Conservation (phyloP, 2,113 vertebrate species). For the Candoia aspera region DNA sequence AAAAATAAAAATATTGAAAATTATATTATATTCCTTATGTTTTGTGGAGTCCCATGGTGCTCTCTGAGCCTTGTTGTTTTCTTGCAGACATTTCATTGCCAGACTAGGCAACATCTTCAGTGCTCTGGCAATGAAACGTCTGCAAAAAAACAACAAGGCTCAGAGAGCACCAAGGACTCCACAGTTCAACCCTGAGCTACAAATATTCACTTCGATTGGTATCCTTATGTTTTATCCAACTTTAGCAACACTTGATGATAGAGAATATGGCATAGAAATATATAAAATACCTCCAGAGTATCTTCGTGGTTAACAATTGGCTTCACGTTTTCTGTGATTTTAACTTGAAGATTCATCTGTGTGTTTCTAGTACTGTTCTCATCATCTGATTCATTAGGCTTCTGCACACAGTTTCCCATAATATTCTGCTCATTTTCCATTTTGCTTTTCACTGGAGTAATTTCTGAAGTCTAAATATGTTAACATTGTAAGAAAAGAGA, state of each 20-base stretch:
- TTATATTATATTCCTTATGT: not conserved
- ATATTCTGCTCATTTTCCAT: slow-evolving; percentile 77
- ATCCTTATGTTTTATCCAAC: not conserved
- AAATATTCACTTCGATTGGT: too few relatives aligned
- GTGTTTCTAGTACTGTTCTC: slow-evolving; percentile 75
- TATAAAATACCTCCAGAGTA: slow-evolving; percentile 82
- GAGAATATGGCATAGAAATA: not conserved
- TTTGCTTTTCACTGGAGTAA: slow-evolving; percentile 75
- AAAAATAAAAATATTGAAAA: not conserved
- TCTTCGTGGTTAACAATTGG: slow-evolving; percentile 83
- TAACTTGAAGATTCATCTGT: slow-evolving; percentile 73
- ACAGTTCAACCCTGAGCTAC: too few relatives aligned
- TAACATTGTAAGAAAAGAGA: not conserved
- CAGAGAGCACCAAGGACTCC: too few relatives aligned
- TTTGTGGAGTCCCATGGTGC: too few relatives aligned
- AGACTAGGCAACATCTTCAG: too few relatives aligned
- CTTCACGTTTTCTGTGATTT: slow-evolving; percentile 77
- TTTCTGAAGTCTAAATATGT: slow-evolving; percentile 83
- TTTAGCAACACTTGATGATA: not conserved
- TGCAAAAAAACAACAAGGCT: too few relatives aligned
- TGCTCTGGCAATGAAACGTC: too few relatives aligned
- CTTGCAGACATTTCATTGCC: too few relatives aligned
- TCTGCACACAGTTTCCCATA: slow-evolving; percentile 71
- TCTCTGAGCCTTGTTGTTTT: too few relatives aligned
- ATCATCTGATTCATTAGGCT: slow-evolving; percentile 70